These are phyloP conservation scores for Meloidogyne floridensis DNA, from an alignment of 1,140 invertebrate species.

Conservation along the genomic window DNA sequence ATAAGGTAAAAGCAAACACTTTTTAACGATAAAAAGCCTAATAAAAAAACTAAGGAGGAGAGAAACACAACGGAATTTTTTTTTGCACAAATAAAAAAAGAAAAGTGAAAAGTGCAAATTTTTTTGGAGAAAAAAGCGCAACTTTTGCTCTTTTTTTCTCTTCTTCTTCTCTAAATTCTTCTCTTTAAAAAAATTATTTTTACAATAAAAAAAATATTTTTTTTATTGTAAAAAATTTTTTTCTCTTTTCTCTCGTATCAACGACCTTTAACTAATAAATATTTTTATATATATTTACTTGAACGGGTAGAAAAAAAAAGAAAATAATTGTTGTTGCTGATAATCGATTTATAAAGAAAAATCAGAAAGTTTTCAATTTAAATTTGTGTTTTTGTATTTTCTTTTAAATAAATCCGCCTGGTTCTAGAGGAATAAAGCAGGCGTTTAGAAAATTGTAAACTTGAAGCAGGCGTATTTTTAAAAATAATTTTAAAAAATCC, in stretches of 20 bases:
- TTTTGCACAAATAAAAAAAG: background rate
- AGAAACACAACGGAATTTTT: background rate
- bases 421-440: no score
- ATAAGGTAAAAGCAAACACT: conserved; percentile 1
- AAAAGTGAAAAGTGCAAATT: background rate
- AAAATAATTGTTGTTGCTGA: no score
- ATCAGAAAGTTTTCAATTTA: no score
- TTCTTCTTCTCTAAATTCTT: background rate
- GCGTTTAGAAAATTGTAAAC: no score
- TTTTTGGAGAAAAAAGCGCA: background rate
- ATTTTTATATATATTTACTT: background rate
- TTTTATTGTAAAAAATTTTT: background rate
- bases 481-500: no score
- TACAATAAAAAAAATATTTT: conserved; percentile 1
- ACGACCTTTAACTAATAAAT: background rate
- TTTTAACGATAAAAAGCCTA: conserved; percentile 5
- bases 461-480: no score
- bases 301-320: background rate
- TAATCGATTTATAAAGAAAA: no score
- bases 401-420: no score
- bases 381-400: no score
- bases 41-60: background rate
- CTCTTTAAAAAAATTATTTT: background rate
- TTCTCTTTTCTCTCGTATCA: background rate
- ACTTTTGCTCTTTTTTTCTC: conserved; percentile 5